phyloP scores from a whole-genome alignment of 2,797 vertebrate genomes.

The Ispidina picta region DNA sequence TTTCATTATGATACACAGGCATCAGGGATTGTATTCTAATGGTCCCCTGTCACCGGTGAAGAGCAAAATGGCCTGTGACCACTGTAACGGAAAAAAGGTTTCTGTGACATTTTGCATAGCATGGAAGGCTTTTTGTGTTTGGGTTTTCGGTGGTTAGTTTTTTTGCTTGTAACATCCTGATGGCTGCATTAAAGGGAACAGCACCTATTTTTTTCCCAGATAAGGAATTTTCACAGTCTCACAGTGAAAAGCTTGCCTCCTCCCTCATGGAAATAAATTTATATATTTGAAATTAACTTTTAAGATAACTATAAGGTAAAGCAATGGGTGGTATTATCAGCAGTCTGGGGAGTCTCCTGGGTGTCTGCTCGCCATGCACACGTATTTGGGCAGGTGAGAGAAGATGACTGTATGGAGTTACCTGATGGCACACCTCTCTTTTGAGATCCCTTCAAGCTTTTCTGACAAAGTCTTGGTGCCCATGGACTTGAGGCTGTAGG shows the following conservation, averaged over 20 bases:
- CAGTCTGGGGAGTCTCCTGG: background rate
- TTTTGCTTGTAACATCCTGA: background rate
- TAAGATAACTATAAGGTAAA: background rate
- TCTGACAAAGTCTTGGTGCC: background rate
- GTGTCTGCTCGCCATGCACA: background rate
- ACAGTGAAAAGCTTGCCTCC: background rate
- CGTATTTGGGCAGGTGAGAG: background rate
- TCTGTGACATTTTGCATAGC: slow-evolving; percentile 14
- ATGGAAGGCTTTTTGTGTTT: background rate
- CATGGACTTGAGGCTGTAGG: background rate
- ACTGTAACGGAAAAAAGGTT: slow-evolving; percentile 56
- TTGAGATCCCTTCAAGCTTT: background rate
- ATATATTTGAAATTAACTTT: background rate
- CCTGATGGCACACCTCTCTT: background rate
- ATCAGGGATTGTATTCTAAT: slow-evolving; percentile 56
- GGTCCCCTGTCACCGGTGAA: slow-evolving; percentile 29
- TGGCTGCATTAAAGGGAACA: background rate
- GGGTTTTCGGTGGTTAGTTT: background rate
- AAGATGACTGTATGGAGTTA: background rate
- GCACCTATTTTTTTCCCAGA: background rate
- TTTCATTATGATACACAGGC: slow-evolving; percentile 60
- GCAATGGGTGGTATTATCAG: background rate
- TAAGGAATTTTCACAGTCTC: background rate
- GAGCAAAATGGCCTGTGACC: slow-evolving; percentile 62
- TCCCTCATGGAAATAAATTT: background rate